phyloP scores from a whole-genome alignment of 37 sponge, comb jelly and placozoan genomes.

The Corticium candelabrum region DNA sequence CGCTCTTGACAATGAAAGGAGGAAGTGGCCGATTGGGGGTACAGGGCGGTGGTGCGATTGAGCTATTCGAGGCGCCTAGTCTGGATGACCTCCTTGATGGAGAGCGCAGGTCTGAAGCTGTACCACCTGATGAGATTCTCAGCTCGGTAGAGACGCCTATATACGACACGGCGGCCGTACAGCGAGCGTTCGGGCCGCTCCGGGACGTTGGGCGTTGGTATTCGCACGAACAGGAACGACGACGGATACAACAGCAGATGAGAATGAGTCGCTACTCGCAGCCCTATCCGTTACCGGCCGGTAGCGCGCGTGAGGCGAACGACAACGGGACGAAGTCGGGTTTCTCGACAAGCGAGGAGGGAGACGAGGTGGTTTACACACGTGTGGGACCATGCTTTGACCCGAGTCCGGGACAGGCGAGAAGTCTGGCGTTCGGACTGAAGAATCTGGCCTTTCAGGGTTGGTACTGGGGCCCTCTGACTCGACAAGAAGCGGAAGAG shows the following conservation, averaged over 20 bases:
- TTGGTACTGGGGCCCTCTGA: constrained; percentile 95
- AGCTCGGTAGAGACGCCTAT: too few species aligned
- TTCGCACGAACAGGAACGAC: constrained; percentile 1
- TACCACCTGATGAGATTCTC: neutral
- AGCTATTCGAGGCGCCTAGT: neutral
- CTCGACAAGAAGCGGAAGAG: constrained; percentile 77
- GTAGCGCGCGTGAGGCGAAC: too few species aligned
- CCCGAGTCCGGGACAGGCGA: neutral
- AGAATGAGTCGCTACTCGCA: too few species aligned
- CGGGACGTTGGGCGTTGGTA: constrained; percentile 53
- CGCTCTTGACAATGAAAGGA: too few species aligned
- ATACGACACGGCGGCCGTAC: constrained; percentile 45
- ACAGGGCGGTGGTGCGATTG: too few species aligned
- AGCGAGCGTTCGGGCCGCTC: constrained; percentile 75
- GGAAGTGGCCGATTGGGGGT: too few species aligned
- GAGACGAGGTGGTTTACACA: neutral
- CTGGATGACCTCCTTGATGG: neutral
- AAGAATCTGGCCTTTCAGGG: constrained; percentile 53
- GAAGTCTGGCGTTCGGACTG: neutral
- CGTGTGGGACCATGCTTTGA: neutral
- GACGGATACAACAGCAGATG: neutral
- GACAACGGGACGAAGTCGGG: neutral
- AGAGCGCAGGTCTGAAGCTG: neutral
- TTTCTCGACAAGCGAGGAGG: neutral
- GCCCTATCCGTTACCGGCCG: neutral